Evolutionary conservation across 2,888 invertebrate species (phyloP), one percentile per base, ranked within the genome.

Genomic region (Sinhomidia bicolor): DNA sequence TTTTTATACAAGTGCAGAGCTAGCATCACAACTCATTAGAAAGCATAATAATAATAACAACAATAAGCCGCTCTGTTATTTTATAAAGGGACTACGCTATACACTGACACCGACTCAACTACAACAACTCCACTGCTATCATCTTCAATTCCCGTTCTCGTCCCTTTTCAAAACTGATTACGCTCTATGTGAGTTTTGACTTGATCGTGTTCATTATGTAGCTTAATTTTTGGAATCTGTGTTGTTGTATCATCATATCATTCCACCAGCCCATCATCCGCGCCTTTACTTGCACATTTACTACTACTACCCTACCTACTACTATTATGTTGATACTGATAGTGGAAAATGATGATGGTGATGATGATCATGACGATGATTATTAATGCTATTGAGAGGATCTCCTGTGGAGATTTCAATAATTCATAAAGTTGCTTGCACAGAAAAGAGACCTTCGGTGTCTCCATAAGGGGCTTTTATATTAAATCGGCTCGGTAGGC

Each of bases 351-450:
- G 79, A 57, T 23, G 82, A 85, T 85, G 85, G n/a, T 36, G 36
- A 7, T 44, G 65, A 26, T 62, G 80, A 62, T 32, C 68, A 83
- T 79, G 79, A 57, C 29, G 82, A 85, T 85, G 85, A 78, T 85
- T 85, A 85, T 85, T 65, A 78, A 85, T 85, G 85, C 85, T 85
- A 85, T 85, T 85, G 78, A 85, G 57, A 54, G 85, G 78, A 85
- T 26, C 78, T 76, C 85, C 85, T 51, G 85, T 47, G 51, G 85
- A 78, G 78, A 76, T 65, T 78, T 85, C 78, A 85, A 85, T 85
- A 85, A 85, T 85, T 84, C 74, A 84, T 84, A 84, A 84, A 84
- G 84, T 76, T 84, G 60, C 84, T 84, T 20, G 36, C 57, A 51
- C 68, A 32, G 36, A 36, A n/a, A n/a, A n/a, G 68, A 68, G 36